These are phyloP conservation scores for Rhagium mordax DNA, from an alignment of 2,888 invertebrate species.

Conservation along the genomic window DNA sequence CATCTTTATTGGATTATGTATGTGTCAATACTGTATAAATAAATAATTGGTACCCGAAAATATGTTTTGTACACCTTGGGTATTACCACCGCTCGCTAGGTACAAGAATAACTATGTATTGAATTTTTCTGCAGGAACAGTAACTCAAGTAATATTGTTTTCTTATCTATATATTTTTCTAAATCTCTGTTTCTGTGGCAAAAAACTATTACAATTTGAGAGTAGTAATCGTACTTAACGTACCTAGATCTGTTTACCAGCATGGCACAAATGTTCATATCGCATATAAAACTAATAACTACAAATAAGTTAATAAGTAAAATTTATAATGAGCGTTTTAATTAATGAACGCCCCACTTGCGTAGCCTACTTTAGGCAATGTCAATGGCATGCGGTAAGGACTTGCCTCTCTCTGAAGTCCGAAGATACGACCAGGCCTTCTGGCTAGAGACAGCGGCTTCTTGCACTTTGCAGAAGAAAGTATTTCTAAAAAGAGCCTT, in stretches of 20 bases:
- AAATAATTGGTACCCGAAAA: no score
- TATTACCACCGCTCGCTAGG: no score
- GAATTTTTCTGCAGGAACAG: no score
- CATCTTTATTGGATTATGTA: no score
- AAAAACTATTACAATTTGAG: not conserved
- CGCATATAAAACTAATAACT: conserved; percentile 39
- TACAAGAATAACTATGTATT: no score
- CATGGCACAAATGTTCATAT: conserved; percentile 40
- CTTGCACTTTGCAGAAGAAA: conserved; percentile 23
- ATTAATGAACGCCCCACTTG: conserved; percentile 62
- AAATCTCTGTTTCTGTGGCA: no score
- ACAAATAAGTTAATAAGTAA: conserved; percentile 33
- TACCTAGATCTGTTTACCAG: not conserved
- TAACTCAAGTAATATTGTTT: no score
- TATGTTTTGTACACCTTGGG: no score
- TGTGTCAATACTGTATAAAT: no score
- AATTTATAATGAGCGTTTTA: conserved; percentile 50
- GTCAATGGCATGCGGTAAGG: conserved; percentile 62
- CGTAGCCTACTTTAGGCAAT: conserved; percentile 62
- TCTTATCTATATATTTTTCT: no score
- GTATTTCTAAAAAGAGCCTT: conserved; percentile 23
- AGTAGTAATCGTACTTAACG: not conserved
- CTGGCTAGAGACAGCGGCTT: conserved; percentile 26
- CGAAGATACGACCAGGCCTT: conserved; percentile 4
- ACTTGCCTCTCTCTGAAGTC: conserved; percentile 27